phyloP scores from a whole-genome alignment of 2,113 vertebrate species.

The Phalacrocorax brasilianus region DNA sequence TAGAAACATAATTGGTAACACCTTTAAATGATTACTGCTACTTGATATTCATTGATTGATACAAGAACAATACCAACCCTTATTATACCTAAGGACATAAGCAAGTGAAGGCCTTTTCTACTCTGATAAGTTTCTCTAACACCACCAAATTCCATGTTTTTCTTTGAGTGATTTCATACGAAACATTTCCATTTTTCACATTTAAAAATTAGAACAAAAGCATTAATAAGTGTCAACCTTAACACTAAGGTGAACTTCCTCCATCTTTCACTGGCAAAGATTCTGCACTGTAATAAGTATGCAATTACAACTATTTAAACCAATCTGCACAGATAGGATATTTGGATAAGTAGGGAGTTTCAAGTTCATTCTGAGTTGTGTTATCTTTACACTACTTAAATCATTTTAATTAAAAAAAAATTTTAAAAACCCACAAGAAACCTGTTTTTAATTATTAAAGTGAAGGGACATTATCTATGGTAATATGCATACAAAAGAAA shows the following conservation, averaged over 20 bases:
- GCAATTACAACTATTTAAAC: not conserved
- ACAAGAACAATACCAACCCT: not conserved
- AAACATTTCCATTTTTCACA: not conserved
- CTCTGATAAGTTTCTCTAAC: not conserved
- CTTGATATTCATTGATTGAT: not conserved
- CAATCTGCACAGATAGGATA: not conserved
- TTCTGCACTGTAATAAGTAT: not conserved
- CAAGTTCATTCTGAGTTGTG: not conserved
- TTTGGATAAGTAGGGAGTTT: not conserved
- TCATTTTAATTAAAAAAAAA: not conserved
- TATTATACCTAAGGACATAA: not conserved
- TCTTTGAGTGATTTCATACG: not conserved
- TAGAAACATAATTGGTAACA: not conserved
- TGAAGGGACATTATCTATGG: not conserved
- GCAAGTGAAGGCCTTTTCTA: not conserved
- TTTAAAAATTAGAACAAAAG: not conserved
- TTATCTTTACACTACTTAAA: not conserved
- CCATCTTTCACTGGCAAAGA: not conserved
- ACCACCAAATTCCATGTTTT: not conserved
- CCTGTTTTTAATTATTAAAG: rapidly evolving
- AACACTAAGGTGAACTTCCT: not conserved
- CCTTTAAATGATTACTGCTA: not conserved
- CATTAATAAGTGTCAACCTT: not conserved
- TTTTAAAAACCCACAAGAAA: not conserved
- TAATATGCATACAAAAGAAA: not conserved